These are phyloP conservation scores for Lipophrys pholis DNA, from an alignment of 2,113 vertebrate genomes.

Conservation along the genomic window DNA sequence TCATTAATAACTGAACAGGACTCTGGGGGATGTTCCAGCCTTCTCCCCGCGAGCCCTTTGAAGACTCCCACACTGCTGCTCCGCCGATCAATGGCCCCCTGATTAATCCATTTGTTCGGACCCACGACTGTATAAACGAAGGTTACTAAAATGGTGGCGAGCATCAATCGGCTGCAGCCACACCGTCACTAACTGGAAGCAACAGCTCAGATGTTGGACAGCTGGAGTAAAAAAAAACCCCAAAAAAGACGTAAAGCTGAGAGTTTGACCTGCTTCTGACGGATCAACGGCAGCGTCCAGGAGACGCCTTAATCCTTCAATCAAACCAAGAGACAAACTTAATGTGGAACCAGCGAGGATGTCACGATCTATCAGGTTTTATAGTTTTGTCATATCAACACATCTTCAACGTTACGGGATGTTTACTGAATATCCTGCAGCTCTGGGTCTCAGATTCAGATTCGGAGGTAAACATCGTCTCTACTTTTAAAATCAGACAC, in stretches of 20 bases:
- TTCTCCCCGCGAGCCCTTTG: slow-evolving; percentile 5
- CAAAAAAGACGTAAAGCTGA: not conserved
- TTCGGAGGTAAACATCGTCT: no score
- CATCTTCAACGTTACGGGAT: no score
- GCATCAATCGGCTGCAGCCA: slow-evolving; percentile 39
- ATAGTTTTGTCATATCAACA: no score
- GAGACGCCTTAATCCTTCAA: no score
- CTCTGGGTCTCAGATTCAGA: no score
- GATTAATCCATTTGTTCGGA: slow-evolving; percentile 70
- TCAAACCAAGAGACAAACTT: no score
- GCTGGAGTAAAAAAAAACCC: no score
- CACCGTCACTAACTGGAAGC: not conserved
- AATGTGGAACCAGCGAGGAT: no score
- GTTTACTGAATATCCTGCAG: no score
- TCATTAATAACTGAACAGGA: slow-evolving; percentile 57
- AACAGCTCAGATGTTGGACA: slow-evolving; percentile 33
- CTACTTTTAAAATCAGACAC: no score
- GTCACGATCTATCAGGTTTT: no score
- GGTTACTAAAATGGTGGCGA: slow-evolving; percentile 56
- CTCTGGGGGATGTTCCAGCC: slow-evolving; percentile 48
- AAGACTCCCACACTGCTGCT: slow-evolving; percentile 20
- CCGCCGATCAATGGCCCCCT: slow-evolving; percentile 64
- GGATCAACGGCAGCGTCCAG: no score
- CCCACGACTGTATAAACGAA: slow-evolving; percentile 57
- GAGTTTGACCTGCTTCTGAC: not conserved